Percentiles rank a stretch among this genome's conserved stretches.
These are phyloP conservation scores for Plodia interpunctella DNA, from an alignment of 1,140 invertebrate species.

Conservation along the genomic window DNA sequence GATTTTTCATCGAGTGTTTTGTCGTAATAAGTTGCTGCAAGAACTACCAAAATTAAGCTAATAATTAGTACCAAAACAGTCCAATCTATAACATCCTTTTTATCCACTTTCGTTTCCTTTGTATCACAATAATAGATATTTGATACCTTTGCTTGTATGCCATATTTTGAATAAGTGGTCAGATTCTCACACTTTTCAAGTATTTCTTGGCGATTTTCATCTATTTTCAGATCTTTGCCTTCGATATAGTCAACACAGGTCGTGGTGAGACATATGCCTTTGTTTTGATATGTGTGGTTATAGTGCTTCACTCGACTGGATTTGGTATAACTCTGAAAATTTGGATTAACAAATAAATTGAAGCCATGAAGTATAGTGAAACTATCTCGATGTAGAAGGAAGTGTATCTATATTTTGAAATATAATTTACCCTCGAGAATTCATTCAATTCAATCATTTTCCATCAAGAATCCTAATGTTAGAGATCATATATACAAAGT, in stretches of 20 bases:
- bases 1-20: background rate
- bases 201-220: conserved; percentile 10
- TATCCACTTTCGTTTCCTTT: background rate
- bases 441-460: no score
- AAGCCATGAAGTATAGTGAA: no score
- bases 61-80: background rate
- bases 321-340: conserved; percentile 30
- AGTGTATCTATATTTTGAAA: no score
- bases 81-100: conserved; percentile 11
- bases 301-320: conserved; percentile 44
- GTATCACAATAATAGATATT: conserved; percentile 14
- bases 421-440: no score
- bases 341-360: background rate
- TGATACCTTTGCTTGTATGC: conserved; percentile 11
- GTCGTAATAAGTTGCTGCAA: conserved; percentile 7
- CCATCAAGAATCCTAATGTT: no score
- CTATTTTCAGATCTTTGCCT: conserved; percentile 10
- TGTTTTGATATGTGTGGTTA: conserved; percentile 56
- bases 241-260: conserved; percentile 19
- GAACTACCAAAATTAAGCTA: background rate
- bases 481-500: no score
- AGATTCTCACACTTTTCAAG: conserved; percentile 11
- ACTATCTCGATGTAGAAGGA: no score
- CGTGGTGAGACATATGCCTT: conserved; percentile 57
- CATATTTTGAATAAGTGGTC: conserved; percentile 10